phyloP scores from a whole-genome alignment of 2,797 vertebrate species.

The Notoglanidium macrostoma region DNA sequence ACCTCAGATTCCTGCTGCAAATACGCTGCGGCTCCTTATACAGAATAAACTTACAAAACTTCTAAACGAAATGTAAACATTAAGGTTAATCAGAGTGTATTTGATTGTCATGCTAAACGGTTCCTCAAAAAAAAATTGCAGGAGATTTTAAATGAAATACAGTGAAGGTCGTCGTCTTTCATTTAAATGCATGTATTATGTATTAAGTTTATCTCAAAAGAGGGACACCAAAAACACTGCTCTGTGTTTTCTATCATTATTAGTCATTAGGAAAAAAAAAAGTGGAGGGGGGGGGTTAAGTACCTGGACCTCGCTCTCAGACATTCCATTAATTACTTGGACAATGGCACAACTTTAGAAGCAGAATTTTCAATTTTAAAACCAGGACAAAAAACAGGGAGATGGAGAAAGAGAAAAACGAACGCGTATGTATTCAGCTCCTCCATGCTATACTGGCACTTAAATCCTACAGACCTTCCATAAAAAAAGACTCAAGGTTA shows the following conservation, averaged over 20 bases:
- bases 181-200: slow-evolving; percentile 83
- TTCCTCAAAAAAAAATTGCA: slow-evolving; percentile 72
- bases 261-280: slow-evolving; percentile 75
- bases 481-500: slow-evolving; percentile 83
- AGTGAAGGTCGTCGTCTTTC: slow-evolving; percentile 78
- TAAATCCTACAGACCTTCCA: slow-evolving; percentile 83
- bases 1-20: background rate
- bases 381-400: slow-evolving; percentile 50
- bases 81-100: slow-evolving; percentile 71
- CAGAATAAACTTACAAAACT: slow-evolving; percentile 66
- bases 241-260: slow-evolving; percentile 73
- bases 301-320: slow-evolving; percentile 81
- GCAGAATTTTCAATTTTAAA: slow-evolving; percentile 82
- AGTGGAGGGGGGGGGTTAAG: slow-evolving; percentile 61
- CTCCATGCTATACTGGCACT: slow-evolving; percentile 82
- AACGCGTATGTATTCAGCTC: slow-evolving; percentile 81
- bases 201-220: slow-evolving; percentile 80
- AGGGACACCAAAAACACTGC: slow-evolving; percentile 78
- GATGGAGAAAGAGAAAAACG: slow-evolving; percentile 61
- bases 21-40: background rate
- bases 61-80: slow-evolving; percentile 71
- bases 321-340: slow-evolving; percentile 83
- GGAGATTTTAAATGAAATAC: slow-evolving; percentile 72
- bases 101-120: slow-evolving; percentile 78
- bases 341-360: slow-evolving; percentile 78